phyloP scores from a whole-genome alignment of 2,113 vertebrate genomes.

The Oreochromis niloticus region DNA sequence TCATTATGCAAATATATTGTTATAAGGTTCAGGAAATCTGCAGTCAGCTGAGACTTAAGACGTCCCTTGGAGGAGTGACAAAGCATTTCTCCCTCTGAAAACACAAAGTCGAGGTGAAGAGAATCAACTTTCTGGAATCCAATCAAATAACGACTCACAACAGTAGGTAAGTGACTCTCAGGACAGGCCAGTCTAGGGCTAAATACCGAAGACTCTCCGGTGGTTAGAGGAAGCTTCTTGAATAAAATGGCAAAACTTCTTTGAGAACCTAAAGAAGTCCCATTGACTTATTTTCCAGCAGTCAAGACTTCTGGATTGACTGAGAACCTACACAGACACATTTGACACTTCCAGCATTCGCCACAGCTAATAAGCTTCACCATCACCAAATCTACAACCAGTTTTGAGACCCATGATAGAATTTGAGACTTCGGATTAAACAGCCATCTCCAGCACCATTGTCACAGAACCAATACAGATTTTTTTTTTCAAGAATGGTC shows the following conservation, averaged over 20 bases:
- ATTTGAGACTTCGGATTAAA: neutral
- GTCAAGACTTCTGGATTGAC: neutral
- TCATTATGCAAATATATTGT: neutral
- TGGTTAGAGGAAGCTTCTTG: neutral
- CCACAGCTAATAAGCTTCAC: neutral
- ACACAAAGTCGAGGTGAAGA: neutral
- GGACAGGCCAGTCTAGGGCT: neutral
- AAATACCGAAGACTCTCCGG: neutral
- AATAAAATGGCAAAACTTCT: neutral
- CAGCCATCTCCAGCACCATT: neutral
- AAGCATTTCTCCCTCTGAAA: neutral
- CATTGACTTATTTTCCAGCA: neutral
- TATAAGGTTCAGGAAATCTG: neutral
- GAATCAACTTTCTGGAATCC: neutral
- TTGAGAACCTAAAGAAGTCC: neutral
- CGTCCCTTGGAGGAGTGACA: neutral
- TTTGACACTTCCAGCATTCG: neutral
- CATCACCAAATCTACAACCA: neutral
- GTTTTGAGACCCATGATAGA: neutral
- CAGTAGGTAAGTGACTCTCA: neutral
- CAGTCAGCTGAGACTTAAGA: neutral
- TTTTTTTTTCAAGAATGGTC: neutral
- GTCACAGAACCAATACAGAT: neutral
- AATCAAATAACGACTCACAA: neutral
- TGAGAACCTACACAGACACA: neutral